phyloP scores from a whole-genome alignment of 2,888 invertebrate species.

The Parasteatoda lunata region DNA sequence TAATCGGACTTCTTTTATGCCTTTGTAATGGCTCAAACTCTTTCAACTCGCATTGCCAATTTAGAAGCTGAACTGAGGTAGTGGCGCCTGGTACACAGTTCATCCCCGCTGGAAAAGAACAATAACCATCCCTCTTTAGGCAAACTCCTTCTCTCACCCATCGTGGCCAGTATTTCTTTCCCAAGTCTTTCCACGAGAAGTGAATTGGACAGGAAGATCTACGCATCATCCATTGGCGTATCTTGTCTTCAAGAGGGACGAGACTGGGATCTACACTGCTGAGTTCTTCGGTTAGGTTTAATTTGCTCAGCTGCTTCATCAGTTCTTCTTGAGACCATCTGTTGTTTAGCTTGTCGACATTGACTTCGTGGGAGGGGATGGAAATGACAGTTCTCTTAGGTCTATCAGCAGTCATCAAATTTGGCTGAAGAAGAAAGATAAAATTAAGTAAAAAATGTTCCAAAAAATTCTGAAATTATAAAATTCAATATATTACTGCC shows the following conservation, averaged over 20 bases:
- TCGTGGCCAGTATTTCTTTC: slow-evolving; percentile 73
- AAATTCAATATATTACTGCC: too few species aligned
- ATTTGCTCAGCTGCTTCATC: slow-evolving; percentile 10
- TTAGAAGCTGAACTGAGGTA: slow-evolving; percentile 71
- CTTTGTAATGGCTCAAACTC: background rate
- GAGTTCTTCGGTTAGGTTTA: slow-evolving; percentile 62
- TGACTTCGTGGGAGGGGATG: slow-evolving; percentile 25
- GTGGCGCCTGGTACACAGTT: slow-evolving; percentile 73
- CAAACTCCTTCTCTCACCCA: slow-evolving; percentile 74
- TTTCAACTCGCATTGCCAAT: slow-evolving; percentile 72
- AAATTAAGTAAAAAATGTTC: background rate
- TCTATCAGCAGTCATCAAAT: slow-evolving; percentile 70
- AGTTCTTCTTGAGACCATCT: slow-evolving; percentile 29
- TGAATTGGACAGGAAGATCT: slow-evolving; percentile 48
- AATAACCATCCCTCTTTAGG: slow-evolving; percentile 70
- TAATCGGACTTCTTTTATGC: background rate
- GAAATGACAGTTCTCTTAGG: slow-evolving; percentile 24
- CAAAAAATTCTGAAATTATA: too few species aligned
- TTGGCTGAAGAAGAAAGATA: slow-evolving; percentile 54
- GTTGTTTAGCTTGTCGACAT: background rate
- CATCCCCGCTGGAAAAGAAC: slow-evolving; percentile 75
- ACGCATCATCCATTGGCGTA: slow-evolving; percentile 72
- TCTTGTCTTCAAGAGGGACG: slow-evolving; percentile 7
- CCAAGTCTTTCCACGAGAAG: slow-evolving; percentile 73
- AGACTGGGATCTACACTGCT: background rate